A percentile compares a stretch with the other conserved stretches of the same genome.
Conservation (phyloP, 2,797 vertebrate genomes). For the Pipistrellus nathusii region DNA sequence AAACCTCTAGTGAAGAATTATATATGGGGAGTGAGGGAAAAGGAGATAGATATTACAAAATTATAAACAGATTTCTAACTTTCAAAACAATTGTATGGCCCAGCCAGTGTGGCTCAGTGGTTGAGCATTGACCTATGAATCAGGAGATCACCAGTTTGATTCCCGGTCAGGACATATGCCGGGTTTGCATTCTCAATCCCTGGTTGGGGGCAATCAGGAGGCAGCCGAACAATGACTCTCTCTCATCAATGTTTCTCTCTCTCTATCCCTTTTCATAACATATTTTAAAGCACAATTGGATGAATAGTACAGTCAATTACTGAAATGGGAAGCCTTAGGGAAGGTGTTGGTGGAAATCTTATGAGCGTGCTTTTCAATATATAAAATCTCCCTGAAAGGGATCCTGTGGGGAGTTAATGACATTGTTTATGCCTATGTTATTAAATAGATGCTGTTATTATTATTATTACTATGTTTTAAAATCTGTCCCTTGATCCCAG, state of each 20-base stretch:
- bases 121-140: too few species aligned
- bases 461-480: neutral
- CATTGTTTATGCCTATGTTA: slow-evolving; percentile 23
- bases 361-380: neutral
- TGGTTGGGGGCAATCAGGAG: too few species aligned
- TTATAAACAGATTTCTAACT: slow-evolving; percentile 31
- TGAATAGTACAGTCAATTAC: neutral
- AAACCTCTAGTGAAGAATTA: neutral
- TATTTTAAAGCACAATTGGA: neutral
- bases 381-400: slow-evolving; percentile 41
- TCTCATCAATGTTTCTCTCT: too few species aligned
- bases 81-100: neutral
- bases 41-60: neutral
- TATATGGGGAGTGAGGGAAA: neutral
- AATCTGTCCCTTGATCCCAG: slow-evolving; percentile 33
- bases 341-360: slow-evolving; percentile 28
- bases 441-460: slow-evolving; percentile 5
- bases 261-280: too few species aligned
- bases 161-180: too few species aligned
- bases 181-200: too few species aligned
- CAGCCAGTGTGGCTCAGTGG: too few species aligned
- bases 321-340: neutral
- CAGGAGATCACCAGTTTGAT: too few species aligned
- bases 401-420: neutral
- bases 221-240: too few species aligned